Base-by-base conservation (phyloP, 2,888 invertebrate genomes). In the Lasioglossum calceatum region DNA sequence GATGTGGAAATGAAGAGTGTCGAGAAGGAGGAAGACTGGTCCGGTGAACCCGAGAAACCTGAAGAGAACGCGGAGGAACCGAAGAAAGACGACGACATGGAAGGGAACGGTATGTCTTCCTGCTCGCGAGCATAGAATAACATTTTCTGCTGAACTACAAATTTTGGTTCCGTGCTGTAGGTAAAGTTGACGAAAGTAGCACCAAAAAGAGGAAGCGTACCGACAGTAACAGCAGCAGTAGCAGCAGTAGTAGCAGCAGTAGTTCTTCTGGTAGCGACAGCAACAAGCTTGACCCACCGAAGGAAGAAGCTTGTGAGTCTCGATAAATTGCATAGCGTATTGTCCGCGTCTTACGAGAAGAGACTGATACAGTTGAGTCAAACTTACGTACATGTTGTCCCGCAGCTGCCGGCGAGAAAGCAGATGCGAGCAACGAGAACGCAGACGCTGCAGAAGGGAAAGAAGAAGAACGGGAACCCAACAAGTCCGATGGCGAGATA, bases 201-300 rank as follows among this genome's bases (percentile, higher is more conserved):
- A 91, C 89, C 95, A 97, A 89, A 96, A 97, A 94, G 92, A 96
- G 92, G 91, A 97, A 95, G 93, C 95, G 96, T 44, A 96, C 96
- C 0, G 96, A 95, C 79, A 96, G 96, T n/a, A 96, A 96, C 54
- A 96, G 96, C 86, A 96, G 96, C 87, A 95, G 95, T 85, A 96
- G 96, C 87, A 95, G 95, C 54, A 96, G 95, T 16, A 96, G 95
- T 71, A 94, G 93, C 61, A 95, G 94, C 77, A 95, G 93, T 79
- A 95, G 94, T 70, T 95, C 95, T 50, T 96, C 96, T 81, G 96
- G 95, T 76, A 96, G 95, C 84, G 96, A 96, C 7, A 96, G 95
- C 77, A 97, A 96, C 73, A 95, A 95, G 84, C 87, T 92, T n/a
- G 93, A 93, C 44, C 93, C 93, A n/a, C 85, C 94, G 72, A 94